Evolutionary conservation across 2,888 invertebrate species (phyloP).

Genomic region (Tenodera sinensis): DNA sequence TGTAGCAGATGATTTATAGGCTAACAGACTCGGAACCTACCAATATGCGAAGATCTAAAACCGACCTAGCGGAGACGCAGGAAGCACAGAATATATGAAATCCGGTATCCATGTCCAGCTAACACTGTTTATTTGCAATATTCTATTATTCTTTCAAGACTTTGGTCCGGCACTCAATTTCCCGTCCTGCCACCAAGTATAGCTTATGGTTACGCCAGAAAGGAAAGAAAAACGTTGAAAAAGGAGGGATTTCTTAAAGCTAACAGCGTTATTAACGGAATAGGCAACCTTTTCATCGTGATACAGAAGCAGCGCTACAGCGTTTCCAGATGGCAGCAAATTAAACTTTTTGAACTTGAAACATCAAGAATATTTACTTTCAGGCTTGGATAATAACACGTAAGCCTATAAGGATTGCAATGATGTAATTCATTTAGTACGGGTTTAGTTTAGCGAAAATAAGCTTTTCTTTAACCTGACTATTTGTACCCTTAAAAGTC

Average conservation of each 20-base stretch:
- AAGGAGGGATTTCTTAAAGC: background rate
- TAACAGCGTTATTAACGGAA: background rate
- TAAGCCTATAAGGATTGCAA: too few species aligned
- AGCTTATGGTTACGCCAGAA: background rate
- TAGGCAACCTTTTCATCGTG: background rate
- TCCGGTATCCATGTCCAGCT: background rate
- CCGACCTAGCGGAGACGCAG: background rate
- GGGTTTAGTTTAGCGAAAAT: too few species aligned
- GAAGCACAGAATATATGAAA: background rate
- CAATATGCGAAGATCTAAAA: background rate
- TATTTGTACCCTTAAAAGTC: too few species aligned
- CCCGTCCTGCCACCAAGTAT: conserved; percentile 12
- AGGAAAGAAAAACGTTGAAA: background rate
- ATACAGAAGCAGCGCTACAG: too few species aligned
- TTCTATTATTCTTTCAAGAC: background rate
- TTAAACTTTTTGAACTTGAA: too few species aligned
- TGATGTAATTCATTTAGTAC: too few species aligned
- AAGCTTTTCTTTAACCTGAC: too few species aligned
- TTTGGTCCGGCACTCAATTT: background rate
- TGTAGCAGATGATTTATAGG: conserved; percentile 24
- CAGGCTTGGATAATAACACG: too few species aligned
- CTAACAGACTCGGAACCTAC: background rate
- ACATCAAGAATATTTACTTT: too few species aligned
- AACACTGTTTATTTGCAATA: background rate
- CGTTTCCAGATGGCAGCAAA: too few species aligned